Evolutionary conservation across 2,888 invertebrate genomes (phyloP).

Genomic region (Plagodis pulveraria): DNA sequence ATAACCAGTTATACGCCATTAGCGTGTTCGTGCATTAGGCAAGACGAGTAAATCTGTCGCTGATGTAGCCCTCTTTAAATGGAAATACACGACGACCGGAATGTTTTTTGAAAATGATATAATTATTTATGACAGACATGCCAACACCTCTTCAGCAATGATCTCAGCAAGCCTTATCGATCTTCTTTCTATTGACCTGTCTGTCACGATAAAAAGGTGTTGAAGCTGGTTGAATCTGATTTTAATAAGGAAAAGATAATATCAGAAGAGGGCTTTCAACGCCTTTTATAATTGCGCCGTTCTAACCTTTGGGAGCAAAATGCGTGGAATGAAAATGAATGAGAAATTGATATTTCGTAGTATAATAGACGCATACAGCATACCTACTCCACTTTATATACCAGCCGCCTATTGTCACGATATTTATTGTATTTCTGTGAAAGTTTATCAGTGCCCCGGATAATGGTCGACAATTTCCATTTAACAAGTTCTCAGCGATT

Average conservation of each 20-base stretch:
- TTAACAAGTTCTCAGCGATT: slow-evolving; percentile 25
- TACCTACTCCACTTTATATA: slow-evolving; percentile 6
- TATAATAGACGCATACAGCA: not conserved
- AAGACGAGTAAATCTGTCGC: no score
- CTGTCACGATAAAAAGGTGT: not conserved
- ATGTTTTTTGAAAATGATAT: no score
- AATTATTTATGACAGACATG: no score
- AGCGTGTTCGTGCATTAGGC: not conserved
- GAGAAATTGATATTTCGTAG: slow-evolving; percentile 5
- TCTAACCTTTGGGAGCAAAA: slow-evolving; percentile 18
- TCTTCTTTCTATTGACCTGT: not conserved
- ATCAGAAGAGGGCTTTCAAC: slow-evolving; percentile 8
- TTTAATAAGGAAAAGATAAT: slow-evolving; percentile 9
- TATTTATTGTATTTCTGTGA: slow-evolving; percentile 16
- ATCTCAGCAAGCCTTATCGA: no score
- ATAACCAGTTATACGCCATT: not conserved
- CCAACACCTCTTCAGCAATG: no score
- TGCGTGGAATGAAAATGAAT: slow-evolving; percentile 24
- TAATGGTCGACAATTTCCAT: slow-evolving; percentile 26
- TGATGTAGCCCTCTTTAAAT: no score
- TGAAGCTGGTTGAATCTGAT: not conserved
- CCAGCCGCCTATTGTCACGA: slow-evolving; percentile 1
- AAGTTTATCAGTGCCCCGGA: slow-evolving; percentile 16
- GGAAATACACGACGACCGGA: no score
- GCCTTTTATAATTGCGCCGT: slow-evolving; percentile 22